These are phyloP conservation scores for Aramus guarauna DNA, from an alignment of 2,113 vertebrate species.

Conservation along the genomic window DNA sequence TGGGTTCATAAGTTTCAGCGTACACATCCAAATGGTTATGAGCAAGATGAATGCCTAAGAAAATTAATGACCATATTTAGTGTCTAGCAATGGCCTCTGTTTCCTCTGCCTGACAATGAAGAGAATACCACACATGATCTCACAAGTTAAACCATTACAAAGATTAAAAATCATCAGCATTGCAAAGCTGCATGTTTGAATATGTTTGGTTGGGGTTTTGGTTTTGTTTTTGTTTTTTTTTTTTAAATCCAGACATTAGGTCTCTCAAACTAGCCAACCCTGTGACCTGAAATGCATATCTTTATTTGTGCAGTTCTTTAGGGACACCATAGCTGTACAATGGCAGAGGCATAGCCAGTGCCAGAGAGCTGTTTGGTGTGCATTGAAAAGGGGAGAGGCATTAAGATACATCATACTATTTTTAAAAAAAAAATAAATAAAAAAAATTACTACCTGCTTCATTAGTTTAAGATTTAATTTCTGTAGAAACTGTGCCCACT, in stretches of 20 bases:
- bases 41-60: not conserved
- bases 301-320: not conserved
- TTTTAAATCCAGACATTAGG: not conserved
- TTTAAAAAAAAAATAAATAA: not conserved
- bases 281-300: not conserved
- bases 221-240: not conserved
- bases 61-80: conserved; percentile 32
- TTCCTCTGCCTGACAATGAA: not conserved
- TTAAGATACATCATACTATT: not conserved
- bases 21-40: not conserved
- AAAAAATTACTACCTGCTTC: not conserved
- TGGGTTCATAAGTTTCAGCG: not conserved
- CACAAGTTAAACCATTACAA: not conserved
- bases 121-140: not conserved
- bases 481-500: not conserved
- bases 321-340: not conserved
- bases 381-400: not conserved
- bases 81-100: not conserved
- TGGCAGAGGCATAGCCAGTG: not conserved
- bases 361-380: not conserved
- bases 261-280: not conserved
- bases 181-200: not conserved
- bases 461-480: not conserved
- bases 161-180: not conserved
- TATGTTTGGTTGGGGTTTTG: no score